phyloP scores from a whole-genome alignment of 2,888 invertebrate species.

The Linnaemya tessellans region DNA sequence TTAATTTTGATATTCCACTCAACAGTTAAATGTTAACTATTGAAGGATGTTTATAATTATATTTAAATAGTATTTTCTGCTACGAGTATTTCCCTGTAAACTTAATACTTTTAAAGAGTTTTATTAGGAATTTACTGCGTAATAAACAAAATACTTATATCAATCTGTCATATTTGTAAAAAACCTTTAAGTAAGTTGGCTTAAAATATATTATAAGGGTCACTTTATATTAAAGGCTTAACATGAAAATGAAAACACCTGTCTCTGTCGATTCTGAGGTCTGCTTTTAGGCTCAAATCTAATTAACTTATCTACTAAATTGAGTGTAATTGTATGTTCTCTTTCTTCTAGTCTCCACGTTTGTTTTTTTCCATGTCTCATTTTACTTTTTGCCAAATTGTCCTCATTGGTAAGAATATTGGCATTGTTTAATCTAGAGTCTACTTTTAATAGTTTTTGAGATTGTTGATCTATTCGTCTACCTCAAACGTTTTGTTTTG shows the following conservation, averaged over 20 bases:
- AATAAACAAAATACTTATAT: constrained; percentile 44
- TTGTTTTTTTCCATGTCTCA: background rate
- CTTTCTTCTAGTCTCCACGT: background rate
- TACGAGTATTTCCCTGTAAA: background rate
- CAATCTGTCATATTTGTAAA: constrained; percentile 7
- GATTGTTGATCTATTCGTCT: constrained; percentile 29
- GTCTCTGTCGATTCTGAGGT: background rate
- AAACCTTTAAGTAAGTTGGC: background rate
- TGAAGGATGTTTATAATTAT: no score
- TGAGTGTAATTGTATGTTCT: background rate
- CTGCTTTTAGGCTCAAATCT: background rate
- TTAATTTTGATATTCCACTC: background rate
- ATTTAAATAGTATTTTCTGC: background rate
- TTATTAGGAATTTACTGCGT: background rate
- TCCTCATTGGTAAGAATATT: constrained; percentile 5
- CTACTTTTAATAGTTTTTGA: constrained; percentile 17
- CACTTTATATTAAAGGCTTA: background rate
- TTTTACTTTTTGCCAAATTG: background rate
- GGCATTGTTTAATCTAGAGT: constrained; percentile 1
- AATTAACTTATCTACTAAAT: background rate
- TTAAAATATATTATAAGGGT: background rate
- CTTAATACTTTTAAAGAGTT: background rate
- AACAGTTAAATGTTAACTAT: background rate
- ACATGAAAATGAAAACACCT: background rate
- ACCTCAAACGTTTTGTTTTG: constrained; percentile 4